phyloP scores from a whole-genome alignment of 2,113 vertebrate species.

The Morone chrysops region DNA sequence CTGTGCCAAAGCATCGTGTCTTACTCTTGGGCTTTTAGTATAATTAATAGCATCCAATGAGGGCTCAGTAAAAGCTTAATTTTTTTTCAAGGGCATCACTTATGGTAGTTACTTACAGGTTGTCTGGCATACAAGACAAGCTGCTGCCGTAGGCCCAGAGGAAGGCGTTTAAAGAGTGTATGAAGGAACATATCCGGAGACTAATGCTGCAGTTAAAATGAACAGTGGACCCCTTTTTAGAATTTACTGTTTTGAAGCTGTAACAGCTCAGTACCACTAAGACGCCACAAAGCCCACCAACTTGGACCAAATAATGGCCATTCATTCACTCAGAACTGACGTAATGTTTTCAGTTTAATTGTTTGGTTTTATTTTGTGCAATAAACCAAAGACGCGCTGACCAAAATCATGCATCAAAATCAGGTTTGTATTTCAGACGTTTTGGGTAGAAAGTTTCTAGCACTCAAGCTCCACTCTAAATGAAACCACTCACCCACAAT shows the following conservation, averaged over 20 bases:
- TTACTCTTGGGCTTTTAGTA: slow-evolving; percentile 59
- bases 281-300: slow-evolving; percentile 31
- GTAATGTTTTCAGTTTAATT: slow-evolving; percentile 8
- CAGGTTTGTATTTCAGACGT: background rate
- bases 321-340: background rate
- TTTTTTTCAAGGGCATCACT: slow-evolving; percentile 64
- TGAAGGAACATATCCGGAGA: slow-evolving; percentile 67
- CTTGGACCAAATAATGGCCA: background rate
- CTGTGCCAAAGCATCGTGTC: slow-evolving; percentile 48
- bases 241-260: slow-evolving; percentile 25
- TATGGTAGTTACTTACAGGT: slow-evolving; percentile 54
- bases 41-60: slow-evolving; percentile 70
- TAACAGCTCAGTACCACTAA: background rate
- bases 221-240: slow-evolving; percentile 26
- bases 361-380: background rate
- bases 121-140: slow-evolving; percentile 53
- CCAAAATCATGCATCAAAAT: slow-evolving; percentile 8
- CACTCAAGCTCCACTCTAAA: slow-evolving; percentile 8
- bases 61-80: slow-evolving; percentile 56
- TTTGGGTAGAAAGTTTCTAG: slow-evolving; percentile 14
- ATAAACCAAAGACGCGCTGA: slow-evolving; percentile 2
- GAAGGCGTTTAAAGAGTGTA: slow-evolving; percentile 71
- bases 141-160: slow-evolving; percentile 53
- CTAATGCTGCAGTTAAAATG: slow-evolving; percentile 58
- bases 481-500: slow-evolving; percentile 28